Percentiles rank a stretch among this genome's conserved stretches.
Evolutionary conservation across 1,140 invertebrate species (phyloP).

Genomic region (Atta cephalotes): DNA sequence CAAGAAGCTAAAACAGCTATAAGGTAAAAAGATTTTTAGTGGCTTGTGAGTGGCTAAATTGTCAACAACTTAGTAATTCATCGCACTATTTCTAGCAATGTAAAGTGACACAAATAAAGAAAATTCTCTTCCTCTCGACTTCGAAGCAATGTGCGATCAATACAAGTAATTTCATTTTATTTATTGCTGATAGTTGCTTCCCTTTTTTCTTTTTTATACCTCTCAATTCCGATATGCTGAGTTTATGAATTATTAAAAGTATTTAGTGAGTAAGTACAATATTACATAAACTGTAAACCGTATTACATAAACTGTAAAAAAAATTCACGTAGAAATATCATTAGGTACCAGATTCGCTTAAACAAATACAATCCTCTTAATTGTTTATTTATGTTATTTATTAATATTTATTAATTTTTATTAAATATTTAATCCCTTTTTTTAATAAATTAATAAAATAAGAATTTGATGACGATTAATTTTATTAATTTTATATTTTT

Average conservation of each 20-base stretch:
- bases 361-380: no score
- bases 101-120: background rate
- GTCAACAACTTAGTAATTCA: background rate
- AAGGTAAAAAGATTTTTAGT: slow-evolving; percentile 35
- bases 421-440: no score
- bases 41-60: slow-evolving; percentile 21
- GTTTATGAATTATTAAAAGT: slow-evolving; percentile 14
- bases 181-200: background rate
- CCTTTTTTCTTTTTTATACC: background rate
- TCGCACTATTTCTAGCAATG: background rate
- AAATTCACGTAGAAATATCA: no score
- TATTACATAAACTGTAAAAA: no score
- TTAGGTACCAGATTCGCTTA: no score
- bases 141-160: background rate
- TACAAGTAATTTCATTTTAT: slow-evolving; percentile 11
- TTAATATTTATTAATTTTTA: no score
- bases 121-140: background rate
- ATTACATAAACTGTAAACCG: no score
- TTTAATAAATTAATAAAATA: no score
- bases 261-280: background rate
- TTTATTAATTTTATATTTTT: no score
- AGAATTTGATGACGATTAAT: no score
- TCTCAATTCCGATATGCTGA: background rate
- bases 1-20: slow-evolving; percentile 5
- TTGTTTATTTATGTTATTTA: no score